Percentiles rank a stretch among this genome's conserved stretches.
phyloP scores from a whole-genome alignment of 2,113 vertebrate genomes.

The Passer montanus region DNA sequence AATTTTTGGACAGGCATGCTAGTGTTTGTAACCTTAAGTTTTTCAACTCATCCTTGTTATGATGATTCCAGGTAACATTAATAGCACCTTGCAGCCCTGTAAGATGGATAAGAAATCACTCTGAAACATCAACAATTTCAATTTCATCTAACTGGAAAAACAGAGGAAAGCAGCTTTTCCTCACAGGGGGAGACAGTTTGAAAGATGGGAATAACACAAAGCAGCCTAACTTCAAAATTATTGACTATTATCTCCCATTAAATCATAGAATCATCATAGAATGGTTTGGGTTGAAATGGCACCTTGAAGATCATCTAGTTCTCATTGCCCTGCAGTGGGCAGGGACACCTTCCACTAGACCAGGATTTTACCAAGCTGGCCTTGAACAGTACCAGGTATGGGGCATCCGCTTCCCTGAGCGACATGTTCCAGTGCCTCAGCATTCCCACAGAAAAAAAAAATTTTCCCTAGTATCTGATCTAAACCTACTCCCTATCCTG shows the following conservation, averaged over 20 bases:
- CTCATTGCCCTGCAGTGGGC: background rate
- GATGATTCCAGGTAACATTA: background rate
- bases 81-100: background rate
- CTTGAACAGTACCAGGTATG: background rate
- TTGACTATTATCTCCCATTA: background rate
- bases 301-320: background rate
- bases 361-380: background rate
- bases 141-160: background rate
- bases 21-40: background rate
- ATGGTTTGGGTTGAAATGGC: background rate
- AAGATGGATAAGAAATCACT: background rate
- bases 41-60: background rate
- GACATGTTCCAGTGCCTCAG: background rate
- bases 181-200: background rate
- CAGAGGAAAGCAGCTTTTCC: background rate
- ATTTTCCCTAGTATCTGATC: background rate
- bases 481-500: background rate
- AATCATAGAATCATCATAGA: background rate
- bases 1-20: background rate
- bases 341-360: background rate
- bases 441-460: background rate
- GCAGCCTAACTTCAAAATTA: background rate
- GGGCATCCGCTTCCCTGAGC: background rate
- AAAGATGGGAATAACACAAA: background rate
- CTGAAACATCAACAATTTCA: background rate